A percentile compares a stretch with the other conserved stretches of the same genome.
phyloP scores from a whole-genome alignment of 2,113 vertebrate species.

The Sapajus apella region DNA sequence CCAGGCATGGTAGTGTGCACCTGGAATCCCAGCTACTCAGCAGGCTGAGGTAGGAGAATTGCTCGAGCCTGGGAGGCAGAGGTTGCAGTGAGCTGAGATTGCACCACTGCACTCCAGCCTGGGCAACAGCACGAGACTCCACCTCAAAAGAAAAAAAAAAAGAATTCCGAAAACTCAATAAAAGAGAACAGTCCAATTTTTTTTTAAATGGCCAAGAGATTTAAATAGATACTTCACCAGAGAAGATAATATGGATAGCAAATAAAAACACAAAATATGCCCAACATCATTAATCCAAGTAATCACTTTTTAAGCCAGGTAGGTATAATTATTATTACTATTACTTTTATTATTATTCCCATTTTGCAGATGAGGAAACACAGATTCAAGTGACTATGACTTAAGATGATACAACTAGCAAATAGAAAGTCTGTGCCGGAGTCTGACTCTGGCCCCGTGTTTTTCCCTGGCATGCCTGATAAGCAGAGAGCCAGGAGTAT shows the following conservation, averaged over 20 bases:
- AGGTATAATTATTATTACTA: not conserved
- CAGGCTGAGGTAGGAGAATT: no score
- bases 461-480: not conserved
- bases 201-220: not conserved
- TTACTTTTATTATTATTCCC: not conserved
- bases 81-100: no score
- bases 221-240: not conserved
- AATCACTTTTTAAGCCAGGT: not conserved
- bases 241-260: not conserved
- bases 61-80: no score
- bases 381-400: not conserved
- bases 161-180: constrained; percentile 2
- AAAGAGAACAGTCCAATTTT: not conserved
- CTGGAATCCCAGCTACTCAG: no score
- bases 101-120: no score
- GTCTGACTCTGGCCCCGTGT: not conserved
- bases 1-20: no score
- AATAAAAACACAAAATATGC: not conserved
- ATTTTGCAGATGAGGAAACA: not conserved
- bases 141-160: no score
- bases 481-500: not conserved
- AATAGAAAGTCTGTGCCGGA: not conserved
- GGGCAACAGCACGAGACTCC: no score
- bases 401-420: not conserved
- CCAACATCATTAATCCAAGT: not conserved